Evolutionary conservation across 2,113 vertebrate genomes (phyloP), one percentile per base, ranked within the genome.

Genomic region (Notothenia coriiceps): DNA sequence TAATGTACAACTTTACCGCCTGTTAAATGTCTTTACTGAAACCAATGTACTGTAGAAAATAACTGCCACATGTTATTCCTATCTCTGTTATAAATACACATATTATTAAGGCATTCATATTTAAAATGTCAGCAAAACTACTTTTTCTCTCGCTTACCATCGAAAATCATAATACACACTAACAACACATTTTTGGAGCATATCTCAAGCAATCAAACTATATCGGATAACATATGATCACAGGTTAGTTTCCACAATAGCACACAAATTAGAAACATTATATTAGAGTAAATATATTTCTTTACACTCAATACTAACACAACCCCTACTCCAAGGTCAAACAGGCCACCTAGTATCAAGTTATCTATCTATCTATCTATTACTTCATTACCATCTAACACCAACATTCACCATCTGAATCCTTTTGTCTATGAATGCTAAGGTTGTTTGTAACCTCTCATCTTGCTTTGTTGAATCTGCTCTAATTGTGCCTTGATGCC

Each of bases 401-500:
- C 40, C 46, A n/a, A 56, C 52, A 77, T 5, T 4, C 14, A 3
- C 9, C 74, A 65, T 44, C 43, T 70, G 20, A 35, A 62, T 25
- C 56, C 61, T 74, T 77, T 72, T 69, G 56, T 82, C 55, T 59
- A 0, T 4, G 51, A 46, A 40, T 69, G 22, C 18, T 83, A 65
- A 70, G 70, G 68, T 33, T 64, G 52, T 78, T 79, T 76, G 50
- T 76, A 64, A 66, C 80, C 70, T 56, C 6, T 68, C 44, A 65
- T 83, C 55, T 83, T 73, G 64, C 59, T 74, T 68, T 61, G 17
- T 40, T 76, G 65, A 40, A 63, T 74, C 52, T 81, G 57, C 61
- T 80, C 57, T 79, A 61, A 71, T 81, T 73, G 70, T 44, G 56
- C 54, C 63, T 46, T 81, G 62, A 84, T 57, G 35, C 66, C 47